phyloP scores from a whole-genome alignment of 2,797 vertebrate genomes.

The Macropus fuliginosus region DNA sequence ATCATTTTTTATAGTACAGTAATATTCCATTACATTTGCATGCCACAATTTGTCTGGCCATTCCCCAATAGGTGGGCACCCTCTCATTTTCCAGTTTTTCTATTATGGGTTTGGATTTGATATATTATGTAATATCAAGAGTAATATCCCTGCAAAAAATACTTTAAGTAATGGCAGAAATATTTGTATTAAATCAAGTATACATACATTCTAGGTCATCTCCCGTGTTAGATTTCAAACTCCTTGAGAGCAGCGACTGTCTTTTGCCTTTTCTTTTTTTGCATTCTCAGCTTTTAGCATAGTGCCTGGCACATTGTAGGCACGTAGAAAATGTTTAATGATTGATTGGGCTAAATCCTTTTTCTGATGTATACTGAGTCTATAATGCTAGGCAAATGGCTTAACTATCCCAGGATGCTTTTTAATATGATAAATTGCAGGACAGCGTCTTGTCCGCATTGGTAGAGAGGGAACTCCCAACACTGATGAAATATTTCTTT shows the following conservation, averaged over 20 bases:
- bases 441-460: not conserved
- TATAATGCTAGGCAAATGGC: not conserved
- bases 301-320: not conserved
- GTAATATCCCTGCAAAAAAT: not conserved
- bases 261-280: not conserved
- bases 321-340: not conserved
- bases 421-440: not conserved
- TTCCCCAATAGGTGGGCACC: not conserved
- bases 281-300: not conserved
- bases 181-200: not conserved
- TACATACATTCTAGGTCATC: not conserved
- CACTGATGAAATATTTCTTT: not conserved
- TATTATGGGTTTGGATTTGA: not conserved
- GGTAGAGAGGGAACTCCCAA: not conserved
- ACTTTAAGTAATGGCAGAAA: not conserved
- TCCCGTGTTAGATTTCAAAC: not conserved
- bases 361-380: not conserved
- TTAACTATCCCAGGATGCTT: not conserved
- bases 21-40: not conserved
- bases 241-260: not conserved
- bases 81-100: not conserved
- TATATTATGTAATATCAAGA: not conserved
- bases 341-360: not conserved
- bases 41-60: not conserved
- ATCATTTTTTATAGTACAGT: not conserved